These are phyloP conservation scores for Myocastor coypus DNA, from an alignment of 2,113 vertebrate genomes.

Conservation along the genomic window DNA sequence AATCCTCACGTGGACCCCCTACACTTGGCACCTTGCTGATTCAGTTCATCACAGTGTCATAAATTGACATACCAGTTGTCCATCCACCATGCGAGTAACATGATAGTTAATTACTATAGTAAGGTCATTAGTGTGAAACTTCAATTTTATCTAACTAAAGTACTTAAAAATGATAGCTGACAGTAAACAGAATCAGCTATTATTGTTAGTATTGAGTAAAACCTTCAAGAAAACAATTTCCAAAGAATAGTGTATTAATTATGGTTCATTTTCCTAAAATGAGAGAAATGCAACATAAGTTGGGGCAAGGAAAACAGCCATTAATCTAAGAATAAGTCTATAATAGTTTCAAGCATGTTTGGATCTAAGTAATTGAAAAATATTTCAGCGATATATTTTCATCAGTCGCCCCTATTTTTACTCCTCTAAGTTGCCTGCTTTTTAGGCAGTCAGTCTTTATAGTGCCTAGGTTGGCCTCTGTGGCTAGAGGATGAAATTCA, in stretches of 20 bases:
- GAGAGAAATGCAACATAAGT: background rate
- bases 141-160: background rate
- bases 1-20: too few species aligned
- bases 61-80: too few species aligned
- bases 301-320: background rate
- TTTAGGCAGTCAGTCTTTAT: background rate
- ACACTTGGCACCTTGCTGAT: too few species aligned
- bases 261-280: background rate
- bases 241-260: background rate
- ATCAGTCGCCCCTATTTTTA: background rate
- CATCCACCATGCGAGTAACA: background rate
- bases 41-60: too few species aligned
- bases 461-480: background rate
- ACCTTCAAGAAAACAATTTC: background rate
- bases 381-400: background rate
- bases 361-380: background rate
- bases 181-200: background rate
- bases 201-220: background rate
- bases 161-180: conserved; percentile 23
- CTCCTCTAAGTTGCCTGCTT: background rate
- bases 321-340: background rate
- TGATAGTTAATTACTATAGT: background rate
- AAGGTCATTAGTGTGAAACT: background rate
- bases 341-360: background rate
- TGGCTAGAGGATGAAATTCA: background rate